Evolutionary conservation across 2,113 vertebrate species (phyloP), one percentile per base, ranked within the genome.

Genomic region (Laterallus jamaicensis): DNA sequence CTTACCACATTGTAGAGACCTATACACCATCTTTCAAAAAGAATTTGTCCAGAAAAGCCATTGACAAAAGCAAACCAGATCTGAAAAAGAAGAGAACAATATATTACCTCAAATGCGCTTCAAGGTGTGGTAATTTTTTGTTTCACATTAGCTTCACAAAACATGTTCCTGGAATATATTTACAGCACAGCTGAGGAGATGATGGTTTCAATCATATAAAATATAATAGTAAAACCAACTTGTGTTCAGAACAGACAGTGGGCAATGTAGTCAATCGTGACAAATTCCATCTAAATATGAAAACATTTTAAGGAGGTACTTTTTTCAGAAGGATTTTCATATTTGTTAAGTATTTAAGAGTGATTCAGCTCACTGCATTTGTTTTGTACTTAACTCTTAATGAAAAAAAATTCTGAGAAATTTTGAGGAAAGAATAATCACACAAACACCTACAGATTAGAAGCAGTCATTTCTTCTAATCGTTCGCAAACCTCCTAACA

Each of bases 51-150:
- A 67, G 99, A 99, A 98, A 99, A 99, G 63, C 99, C 99, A 90
- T 99, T 99, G 90, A 99, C 99, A 79, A 99, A 99, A 19, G 99
- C 99, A 96, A 99, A 99, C 99, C 99, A 99, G 98, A 99, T 98
- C 99, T 99, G 96, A 88, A 97, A 96, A 83, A 96, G 69, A 98
- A 69, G 8, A 91, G 88, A 66, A 95, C 1, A 0, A 0, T 63
- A 14, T 11, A 42, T 67, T 68, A 75, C 15, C 15, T 71, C 15
- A 81, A 70, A n/a, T 25, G 19, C 39, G 39, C 24, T 77, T 31
- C 14, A 2, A 52, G 37, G 28, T 58, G 62, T 5, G 21, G 68
- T 20, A 39, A 42, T 58, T 5, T 50, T 66, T 74, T 81, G 58
- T 86, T 75, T 13, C 44, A 24, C 5, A 22, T 75, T 49, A 73